Conservation (phyloP, 1,140 invertebrate species). For the Nixonia krombeini region DNA sequence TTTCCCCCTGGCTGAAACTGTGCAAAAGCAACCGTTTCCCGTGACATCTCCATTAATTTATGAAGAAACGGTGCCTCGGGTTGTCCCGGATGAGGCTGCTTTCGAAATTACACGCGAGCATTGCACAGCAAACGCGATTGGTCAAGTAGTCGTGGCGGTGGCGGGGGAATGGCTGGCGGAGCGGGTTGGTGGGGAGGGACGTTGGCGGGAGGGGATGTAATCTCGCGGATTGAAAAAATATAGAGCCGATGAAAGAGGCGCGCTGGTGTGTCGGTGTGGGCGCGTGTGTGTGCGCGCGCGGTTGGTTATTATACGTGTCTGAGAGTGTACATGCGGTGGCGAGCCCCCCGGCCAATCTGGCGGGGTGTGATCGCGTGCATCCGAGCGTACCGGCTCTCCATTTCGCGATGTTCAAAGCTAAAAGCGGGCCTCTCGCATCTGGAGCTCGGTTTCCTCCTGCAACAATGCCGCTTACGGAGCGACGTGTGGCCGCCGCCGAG, state of each 20-base stretch:
- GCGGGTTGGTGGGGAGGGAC: background rate
- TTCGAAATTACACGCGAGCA: constrained; percentile 22
- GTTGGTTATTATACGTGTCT: constrained; percentile 36
- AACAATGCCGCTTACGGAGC: constrained; percentile 46
- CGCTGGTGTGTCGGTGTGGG: no score
- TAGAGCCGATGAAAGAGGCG: constrained; percentile 11
- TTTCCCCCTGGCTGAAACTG: constrained; percentile 1
- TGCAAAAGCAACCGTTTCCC: constrained; percentile 13
- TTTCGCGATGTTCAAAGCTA: constrained; percentile 49
- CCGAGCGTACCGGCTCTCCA: constrained; percentile 36
- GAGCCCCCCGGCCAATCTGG: constrained; percentile 32
- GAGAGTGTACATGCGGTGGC: constrained; percentile 16
- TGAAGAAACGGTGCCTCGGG: constrained; percentile 5
- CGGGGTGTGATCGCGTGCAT: constrained; percentile 47
- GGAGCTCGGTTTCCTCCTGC: constrained; percentile 42
- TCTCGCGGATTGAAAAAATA: constrained; percentile 27
- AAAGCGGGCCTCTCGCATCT: constrained; percentile 39
- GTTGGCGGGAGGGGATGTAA: constrained; percentile 11
- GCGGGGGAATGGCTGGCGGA: background rate
- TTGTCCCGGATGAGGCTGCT: constrained; percentile 18
- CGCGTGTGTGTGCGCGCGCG: constrained; percentile 8
- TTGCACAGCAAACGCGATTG: constrained; percentile 27
- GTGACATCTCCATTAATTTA: constrained; percentile 41
- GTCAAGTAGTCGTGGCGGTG: constrained; percentile 13
- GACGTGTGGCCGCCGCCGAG: no score